Base-by-base conservation (phyloP, 2,797 vertebrate species). In the Streptopelia turtur region DNA sequence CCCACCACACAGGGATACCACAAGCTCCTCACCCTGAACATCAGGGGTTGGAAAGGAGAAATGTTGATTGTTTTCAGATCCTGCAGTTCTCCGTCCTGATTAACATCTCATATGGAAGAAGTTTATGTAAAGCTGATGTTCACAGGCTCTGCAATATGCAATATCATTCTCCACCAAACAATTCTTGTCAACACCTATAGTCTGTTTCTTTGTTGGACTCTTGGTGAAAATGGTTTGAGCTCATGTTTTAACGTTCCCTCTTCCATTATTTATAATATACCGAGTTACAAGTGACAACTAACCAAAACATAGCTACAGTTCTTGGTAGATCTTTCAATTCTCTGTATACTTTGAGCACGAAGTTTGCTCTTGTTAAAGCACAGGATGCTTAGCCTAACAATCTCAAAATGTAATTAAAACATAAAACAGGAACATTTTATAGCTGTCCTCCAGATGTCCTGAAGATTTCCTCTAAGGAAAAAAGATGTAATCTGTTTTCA, bases 391-490 rank as follows among this genome's bases (percentile, higher is more conserved):
- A 92, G 41, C 61, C 79, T 88, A 93, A 85, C 49, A 72, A 95
- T 92, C 69, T 57, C 74, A 91, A 81, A 89, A 94, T 86, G 75
- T 55, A 87, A 95, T 95, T 97, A 96, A 95, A 92, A 89, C 47
- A 56, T 72, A 80, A 89, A 96, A 92, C 71, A 95, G 69, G 55
- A 93, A 92, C 76, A 93, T 39, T 87, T 97, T 96, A 92, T 96
- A 96, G 78, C 95, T 97, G 95, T 90, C 89, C 74, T 90, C 96
- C 97, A 97, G 95, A 98, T 97, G 97, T 96, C 84, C 78, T 88
- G 21, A 96, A 96, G 53, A 95, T 90, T 91, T 96, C 94, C 93
- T 96, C 72, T 85, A 87, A 95, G 79, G 41, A 79, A 74, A 59
- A 93, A 77, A 90, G 66, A 70, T 64, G 33, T 84, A 59, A 75